Evolutionary conservation across 2,113 vertebrate species (phyloP).

Genomic region (Notarius quadriscutis): DNA sequence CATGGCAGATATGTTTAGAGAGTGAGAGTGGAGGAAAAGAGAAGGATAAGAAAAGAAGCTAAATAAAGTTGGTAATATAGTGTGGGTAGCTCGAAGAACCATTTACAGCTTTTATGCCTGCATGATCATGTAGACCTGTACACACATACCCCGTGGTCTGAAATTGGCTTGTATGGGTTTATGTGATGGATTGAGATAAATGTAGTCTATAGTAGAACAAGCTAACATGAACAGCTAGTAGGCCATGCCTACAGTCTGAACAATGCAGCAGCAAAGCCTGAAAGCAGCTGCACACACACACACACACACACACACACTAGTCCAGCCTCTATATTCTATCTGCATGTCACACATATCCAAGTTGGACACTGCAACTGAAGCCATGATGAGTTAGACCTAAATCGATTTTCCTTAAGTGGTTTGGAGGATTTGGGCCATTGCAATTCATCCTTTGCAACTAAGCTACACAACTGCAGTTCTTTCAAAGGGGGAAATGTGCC

Average conservation of each 20-base stretch:
- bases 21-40: slow-evolving; percentile 23
- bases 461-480: neutral
- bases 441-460: slow-evolving; percentile 26
- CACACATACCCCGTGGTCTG: neutral
- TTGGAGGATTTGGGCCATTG: slow-evolving; percentile 15
- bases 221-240: slow-evolving; percentile 65
- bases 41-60: too few species aligned
- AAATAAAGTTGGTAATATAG: neutral
- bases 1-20: neutral
- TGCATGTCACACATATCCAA: neutral
- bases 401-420: slow-evolving; percentile 41
- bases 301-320: neutral
- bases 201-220: slow-evolving; percentile 48
- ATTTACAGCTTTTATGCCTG: neutral
- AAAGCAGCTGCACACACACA: neutral
- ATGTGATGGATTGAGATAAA: slow-evolving; percentile 52
- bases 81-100: neutral
- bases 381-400: slow-evolving; percentile 30
- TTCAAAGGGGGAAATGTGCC: slow-evolving; percentile 18
- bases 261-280: neutral
- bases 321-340: slow-evolving; percentile 1
- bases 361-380: slow-evolving; percentile 13
- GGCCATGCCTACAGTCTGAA: slow-evolving; percentile 56
- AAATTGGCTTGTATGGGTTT: slow-evolving; percentile 21
- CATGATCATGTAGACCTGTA: neutral